These are phyloP conservation scores for Synergus itoensis DNA, from an alignment of 2,888 invertebrate species.

Conservation along the genomic window DNA sequence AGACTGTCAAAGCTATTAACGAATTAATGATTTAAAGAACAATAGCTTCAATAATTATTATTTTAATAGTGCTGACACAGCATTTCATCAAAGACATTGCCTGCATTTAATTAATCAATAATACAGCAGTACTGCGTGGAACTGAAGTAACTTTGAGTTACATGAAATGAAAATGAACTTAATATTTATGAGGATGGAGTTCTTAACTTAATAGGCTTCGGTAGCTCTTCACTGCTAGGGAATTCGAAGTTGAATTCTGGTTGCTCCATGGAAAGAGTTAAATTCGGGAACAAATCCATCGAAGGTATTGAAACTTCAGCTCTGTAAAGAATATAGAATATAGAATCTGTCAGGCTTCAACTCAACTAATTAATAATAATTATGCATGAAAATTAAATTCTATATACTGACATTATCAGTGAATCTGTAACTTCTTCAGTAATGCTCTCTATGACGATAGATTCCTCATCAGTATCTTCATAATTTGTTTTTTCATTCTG, in stretches of 20 bases:
- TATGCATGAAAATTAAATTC: background rate
- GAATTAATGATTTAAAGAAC: background rate
- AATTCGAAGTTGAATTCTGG: background rate
- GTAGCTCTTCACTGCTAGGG: conserved; percentile 56
- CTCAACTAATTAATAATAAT: background rate
- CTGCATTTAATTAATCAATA: background rate
- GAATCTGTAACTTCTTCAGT: background rate
- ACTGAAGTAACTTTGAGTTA: background rate
- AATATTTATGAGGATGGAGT: background rate
- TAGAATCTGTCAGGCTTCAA: background rate
- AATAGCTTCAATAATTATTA: background rate
- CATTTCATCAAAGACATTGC: background rate
- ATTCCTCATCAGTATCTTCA: background rate
- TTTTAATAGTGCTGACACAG: background rate
- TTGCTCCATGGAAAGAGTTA: background rate
- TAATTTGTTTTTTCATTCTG: background rate
- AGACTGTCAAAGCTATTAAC: background rate
- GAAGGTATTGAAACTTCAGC: background rate
- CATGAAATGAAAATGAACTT: background rate
- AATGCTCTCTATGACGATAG: background rate
- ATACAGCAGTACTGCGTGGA: background rate
- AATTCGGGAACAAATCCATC: background rate
- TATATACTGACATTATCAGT: background rate
- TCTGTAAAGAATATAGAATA: background rate
- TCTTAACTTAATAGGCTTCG: conserved; percentile 61